Base-by-base conservation (phyloP, 2,888 invertebrate species). In the Lochmaea capreae region DNA sequence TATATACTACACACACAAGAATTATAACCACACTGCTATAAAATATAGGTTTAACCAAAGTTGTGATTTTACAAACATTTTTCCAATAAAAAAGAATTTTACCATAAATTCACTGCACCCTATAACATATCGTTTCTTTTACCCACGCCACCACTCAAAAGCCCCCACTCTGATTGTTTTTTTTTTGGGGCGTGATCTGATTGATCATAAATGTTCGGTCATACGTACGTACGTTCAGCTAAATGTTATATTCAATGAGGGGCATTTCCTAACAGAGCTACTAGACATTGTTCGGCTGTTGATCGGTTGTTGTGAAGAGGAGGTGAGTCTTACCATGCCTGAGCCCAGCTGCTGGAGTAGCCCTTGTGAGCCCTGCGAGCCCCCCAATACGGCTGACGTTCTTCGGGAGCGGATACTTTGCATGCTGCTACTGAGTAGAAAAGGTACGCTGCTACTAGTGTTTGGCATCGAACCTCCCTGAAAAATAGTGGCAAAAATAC, bases 391-490 rank as follows among this genome's bases (percentile, higher is more conserved):
- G 84, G 94, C 89, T 84, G 94, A 92, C 67, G 92, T 92, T 71
- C 94, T 91, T 72, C 95, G 92, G 77, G 94, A 93, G 78, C 93
- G 88, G 87, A 93, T 92, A 84, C 92, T 93, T 88, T 91, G 92
- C 90, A 93, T 93, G 86, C 92, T 94, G 86, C 92, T 93, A 82
- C 94, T 93, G 84, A 95, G 89, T 88, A 96, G 90, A 88, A 94
- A 95, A 80, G 95, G 95, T 79, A 95, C 95, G 87, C 95, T 95
- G 88, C 94, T 94, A 83, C 95, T 95, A 76, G 95, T 95, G 87
- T 95, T 95, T 83, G 96, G 95, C 94, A 95, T 94, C 81, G 95
- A 95, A 83, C 95, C 95, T 84, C 95, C 94, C 95, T 95, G 90
- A 77, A 88, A 88, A 85, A 65, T 65, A 57, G 65, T 39, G 71